These are phyloP conservation scores for Hemichromis elongatus DNA, from an alignment of 2,113 vertebrate genomes.

Conservation along the genomic window DNA sequence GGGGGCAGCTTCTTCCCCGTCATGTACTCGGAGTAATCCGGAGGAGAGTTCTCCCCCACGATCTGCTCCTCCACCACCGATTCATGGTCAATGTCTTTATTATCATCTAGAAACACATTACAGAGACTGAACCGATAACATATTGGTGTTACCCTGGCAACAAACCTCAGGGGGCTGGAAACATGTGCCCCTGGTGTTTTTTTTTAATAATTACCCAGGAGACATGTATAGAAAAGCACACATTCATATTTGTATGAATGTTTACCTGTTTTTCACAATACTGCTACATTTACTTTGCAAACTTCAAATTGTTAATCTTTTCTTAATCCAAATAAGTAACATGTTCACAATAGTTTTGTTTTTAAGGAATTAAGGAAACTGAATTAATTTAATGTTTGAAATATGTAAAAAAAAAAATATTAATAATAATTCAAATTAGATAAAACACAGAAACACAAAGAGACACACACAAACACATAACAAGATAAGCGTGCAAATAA, in stretches of 20 bases:
- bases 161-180: neutral
- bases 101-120: constrained; percentile 86
- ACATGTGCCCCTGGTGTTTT: neutral
- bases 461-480: neutral
- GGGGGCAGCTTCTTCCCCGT: constrained; percentile 98
- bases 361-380: neutral
- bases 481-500: neutral
- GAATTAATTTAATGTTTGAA: neutral
- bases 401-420: neutral
- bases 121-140: constrained; percentile 73
- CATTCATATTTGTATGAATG: neutral
- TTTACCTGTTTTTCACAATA: neutral
- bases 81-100: constrained; percentile 98
- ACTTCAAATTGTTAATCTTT: neutral
- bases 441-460: neutral
- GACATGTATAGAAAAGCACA: neutral
- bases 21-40: constrained; percentile 99
- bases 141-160: constrained; percentile 2
- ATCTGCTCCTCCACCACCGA: constrained; percentile 86
- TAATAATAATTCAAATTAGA: neutral
- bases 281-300: neutral
- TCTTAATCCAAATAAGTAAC: neutral
- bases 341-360: fast-evolving
- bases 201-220: neutral
- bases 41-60: constrained; percentile 96